Conservation (phyloP, 2,113 vertebrate species). For the Genyomyrus donnyi region DNA sequence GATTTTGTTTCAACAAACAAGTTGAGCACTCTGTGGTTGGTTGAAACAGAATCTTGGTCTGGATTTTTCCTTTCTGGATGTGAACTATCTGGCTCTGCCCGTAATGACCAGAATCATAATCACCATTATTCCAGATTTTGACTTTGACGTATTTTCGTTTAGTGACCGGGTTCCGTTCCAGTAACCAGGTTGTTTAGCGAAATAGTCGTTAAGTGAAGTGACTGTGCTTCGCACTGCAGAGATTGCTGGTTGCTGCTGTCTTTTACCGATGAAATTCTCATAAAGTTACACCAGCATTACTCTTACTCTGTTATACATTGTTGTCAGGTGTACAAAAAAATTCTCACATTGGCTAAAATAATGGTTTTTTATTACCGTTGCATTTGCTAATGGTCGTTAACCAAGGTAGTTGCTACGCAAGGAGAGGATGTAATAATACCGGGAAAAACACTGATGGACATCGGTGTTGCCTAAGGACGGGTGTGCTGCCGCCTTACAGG, state of each 20-base stretch:
- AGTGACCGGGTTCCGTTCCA: neutral
- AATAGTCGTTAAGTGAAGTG: neutral
- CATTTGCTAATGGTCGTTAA: neutral
- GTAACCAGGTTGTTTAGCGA: neutral
- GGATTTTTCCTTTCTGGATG: too few species aligned
- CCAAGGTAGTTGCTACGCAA: neutral
- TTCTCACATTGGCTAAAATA: neutral
- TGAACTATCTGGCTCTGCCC: too few species aligned
- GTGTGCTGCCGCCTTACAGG: constrained; percentile 47
- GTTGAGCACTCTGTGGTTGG: too few species aligned
- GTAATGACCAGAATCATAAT: neutral
- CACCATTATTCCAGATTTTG: neutral
- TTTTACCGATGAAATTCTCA: neutral
- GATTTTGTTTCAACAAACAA: too few species aligned
- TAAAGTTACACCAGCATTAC: neutral
- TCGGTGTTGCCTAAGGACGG: neutral
- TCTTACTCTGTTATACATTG: neutral
- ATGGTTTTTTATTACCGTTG: neutral
- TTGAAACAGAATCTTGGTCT: too few species aligned
- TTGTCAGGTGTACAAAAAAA: neutral
- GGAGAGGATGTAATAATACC: neutral
- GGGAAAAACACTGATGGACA: neutral
- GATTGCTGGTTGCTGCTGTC: neutral
- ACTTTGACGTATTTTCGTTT: neutral
- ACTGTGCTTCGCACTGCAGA: neutral